Conservation (phyloP, 2,888 invertebrate genomes). For the Aphrophora alni region DNA sequence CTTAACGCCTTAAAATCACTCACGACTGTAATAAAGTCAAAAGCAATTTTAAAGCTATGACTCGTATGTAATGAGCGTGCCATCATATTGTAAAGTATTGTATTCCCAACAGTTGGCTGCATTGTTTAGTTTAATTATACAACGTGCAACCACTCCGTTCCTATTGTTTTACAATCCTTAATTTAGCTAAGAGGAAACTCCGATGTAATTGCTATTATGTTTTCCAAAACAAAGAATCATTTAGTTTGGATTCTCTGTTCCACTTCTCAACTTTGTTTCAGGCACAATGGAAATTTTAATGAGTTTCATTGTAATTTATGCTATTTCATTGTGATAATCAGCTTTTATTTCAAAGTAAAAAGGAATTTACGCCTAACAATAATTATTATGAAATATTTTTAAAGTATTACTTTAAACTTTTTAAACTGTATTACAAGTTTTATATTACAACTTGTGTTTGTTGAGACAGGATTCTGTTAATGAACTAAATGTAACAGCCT, state of each 20-base stretch:
- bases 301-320: not conserved
- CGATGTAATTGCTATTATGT: slow-evolving; percentile 2
- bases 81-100: not conserved
- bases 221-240: slow-evolving; percentile 9
- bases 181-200: slow-evolving; percentile 9
- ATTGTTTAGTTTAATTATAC: slow-evolving; percentile 2
- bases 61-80: not conserved
- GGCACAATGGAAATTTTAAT: not conserved
- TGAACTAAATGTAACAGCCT: no score
- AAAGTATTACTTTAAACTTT: no score
- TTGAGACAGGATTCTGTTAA: no score
- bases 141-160: not conserved
- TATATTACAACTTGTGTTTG: no score
- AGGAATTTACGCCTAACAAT: not conserved
- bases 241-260: slow-evolving; percentile 9
- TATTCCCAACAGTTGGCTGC: not conserved
- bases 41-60: not conserved
- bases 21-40: not conserved
- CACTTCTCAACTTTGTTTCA: not conserved
- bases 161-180: slow-evolving; percentile 9
- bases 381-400: no score
- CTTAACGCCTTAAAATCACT: not conserved
- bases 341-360: not conserved
- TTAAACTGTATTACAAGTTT: no score
- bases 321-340: not conserved